Percentiles rank a stretch among this genome's conserved stretches.
phyloP scores from a whole-genome alignment of 2,888 invertebrate species.

The Acanthopleura granulata region DNA sequence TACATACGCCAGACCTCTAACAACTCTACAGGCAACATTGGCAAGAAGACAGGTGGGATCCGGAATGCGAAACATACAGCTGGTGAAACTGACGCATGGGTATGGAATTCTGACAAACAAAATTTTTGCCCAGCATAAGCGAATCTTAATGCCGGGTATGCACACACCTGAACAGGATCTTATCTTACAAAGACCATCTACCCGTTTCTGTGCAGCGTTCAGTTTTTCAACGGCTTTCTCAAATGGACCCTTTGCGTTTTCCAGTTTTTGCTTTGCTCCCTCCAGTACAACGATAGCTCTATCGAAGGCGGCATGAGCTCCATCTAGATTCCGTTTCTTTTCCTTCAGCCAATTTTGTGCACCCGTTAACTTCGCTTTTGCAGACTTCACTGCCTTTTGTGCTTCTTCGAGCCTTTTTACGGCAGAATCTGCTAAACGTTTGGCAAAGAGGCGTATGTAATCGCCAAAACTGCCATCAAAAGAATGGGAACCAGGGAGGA shows the following conservation, averaged over 20 bases:
- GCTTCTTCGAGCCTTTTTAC: conserved; percentile 28
- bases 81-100: conserved; percentile 29
- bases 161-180: conserved; percentile 30
- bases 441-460: conserved; percentile 25
- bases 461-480: conserved; percentile 34
- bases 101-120: conserved; percentile 25
- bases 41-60: conserved; percentile 28
- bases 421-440: conserved; percentile 25
- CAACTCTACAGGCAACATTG: conserved; percentile 27
- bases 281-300: conserved; percentile 29
- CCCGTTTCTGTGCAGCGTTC: conserved; percentile 29
- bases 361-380: conserved; percentile 26
- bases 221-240: conserved; percentile 29
- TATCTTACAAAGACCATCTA: conserved; percentile 37
- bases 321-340: conserved; percentile 25
- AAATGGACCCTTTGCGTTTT: conserved; percentile 35
- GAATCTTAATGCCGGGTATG: conserved; percentile 31
- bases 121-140: conserved; percentile 22
- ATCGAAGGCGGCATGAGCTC: conserved; percentile 32
- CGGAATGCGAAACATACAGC: conserved; percentile 33
- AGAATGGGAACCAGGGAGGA: conserved; percentile 26
- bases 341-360: conserved; percentile 33
- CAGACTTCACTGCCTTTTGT: conserved; percentile 27
- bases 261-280: conserved; percentile 30
- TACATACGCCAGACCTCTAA: conserved; percentile 30